Conservation (phyloP, 2,888 invertebrate genomes). For the Andrena fulva region DNA sequence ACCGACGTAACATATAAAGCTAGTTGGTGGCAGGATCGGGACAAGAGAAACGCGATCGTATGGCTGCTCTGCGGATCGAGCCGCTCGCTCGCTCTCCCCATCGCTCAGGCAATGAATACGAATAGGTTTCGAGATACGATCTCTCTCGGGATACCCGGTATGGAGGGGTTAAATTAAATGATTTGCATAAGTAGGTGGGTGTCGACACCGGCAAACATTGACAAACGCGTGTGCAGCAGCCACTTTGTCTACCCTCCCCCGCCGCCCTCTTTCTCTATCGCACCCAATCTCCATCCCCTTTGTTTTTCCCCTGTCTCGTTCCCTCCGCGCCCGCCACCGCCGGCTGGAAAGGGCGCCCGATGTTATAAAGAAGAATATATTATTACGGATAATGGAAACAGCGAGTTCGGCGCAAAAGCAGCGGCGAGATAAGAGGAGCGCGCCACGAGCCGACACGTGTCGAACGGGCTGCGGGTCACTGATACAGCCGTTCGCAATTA, state of each 20-base stretch:
- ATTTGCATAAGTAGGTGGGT: constrained; percentile 85
- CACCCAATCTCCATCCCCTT: constrained; percentile 16
- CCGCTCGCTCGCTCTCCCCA: constrained; percentile 55
- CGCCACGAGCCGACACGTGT: constrained; percentile 79
- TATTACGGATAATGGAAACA: constrained; percentile 83
- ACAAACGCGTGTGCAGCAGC: constrained; percentile 82
- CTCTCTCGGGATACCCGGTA: constrained; percentile 77
- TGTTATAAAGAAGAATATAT: constrained; percentile 82
- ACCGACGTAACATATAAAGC: constrained; percentile 62
- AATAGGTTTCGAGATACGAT: constrained; percentile 84
- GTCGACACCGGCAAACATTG: constrained; percentile 85
- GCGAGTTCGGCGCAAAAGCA: constrained; percentile 73
- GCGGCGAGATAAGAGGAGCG: constrained; percentile 76
- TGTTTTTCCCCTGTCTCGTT: constrained; percentile 40
- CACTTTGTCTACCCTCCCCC: constrained; percentile 50
- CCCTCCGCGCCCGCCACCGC: neutral
- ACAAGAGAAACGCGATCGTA: constrained; percentile 75
- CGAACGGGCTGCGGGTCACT: constrained; percentile 77
- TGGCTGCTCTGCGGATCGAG: constrained; percentile 74
- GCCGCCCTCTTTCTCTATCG: constrained; percentile 4
- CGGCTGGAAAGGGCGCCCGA: constrained; percentile 46
- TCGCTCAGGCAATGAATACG: constrained; percentile 83
- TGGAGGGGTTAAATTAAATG: constrained; percentile 84
- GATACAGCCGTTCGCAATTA: constrained; percentile 83
- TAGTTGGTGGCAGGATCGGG: constrained; percentile 58